A percentile compares a stretch with the other conserved stretches of the same genome.
phyloP scores from a whole-genome alignment of 2,797 vertebrate genomes.

The Acanthurus lineatus region DNA sequence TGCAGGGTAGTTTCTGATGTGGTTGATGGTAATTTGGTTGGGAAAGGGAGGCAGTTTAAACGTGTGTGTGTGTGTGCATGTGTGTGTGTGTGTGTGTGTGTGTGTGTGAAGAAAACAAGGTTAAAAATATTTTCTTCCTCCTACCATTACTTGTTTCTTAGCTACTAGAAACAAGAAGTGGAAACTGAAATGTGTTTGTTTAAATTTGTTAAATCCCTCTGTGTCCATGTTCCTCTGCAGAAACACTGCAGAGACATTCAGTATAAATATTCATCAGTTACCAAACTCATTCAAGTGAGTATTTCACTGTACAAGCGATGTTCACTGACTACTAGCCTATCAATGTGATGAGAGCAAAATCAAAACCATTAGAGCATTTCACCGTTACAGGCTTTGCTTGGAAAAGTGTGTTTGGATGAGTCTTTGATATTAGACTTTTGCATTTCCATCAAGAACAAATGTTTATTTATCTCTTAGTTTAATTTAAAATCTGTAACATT shows the following conservation, averaged over 20 bases:
- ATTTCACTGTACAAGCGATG: background rate
- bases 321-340: background rate
- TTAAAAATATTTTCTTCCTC: background rate
- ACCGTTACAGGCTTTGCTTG: background rate
- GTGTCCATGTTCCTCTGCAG: background rate
- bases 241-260: background rate
- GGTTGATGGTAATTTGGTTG: background rate
- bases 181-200: background rate
- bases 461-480: background rate
- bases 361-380: background rate
- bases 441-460: background rate
- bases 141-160: background rate
- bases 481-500: no score
- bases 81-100: background rate
- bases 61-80: background rate
- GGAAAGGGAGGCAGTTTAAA: background rate
- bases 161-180: background rate
- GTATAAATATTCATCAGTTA: conserved; percentile 13
- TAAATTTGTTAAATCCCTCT: background rate
- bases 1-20: background rate
- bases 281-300: background rate
- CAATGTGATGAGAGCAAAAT: background rate
- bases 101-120: background rate
- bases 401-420: background rate
- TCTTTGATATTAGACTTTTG: background rate